Evolutionary conservation across 2,113 vertebrate genomes (phyloP).

Genomic region (Ochotona princeps): DNA sequence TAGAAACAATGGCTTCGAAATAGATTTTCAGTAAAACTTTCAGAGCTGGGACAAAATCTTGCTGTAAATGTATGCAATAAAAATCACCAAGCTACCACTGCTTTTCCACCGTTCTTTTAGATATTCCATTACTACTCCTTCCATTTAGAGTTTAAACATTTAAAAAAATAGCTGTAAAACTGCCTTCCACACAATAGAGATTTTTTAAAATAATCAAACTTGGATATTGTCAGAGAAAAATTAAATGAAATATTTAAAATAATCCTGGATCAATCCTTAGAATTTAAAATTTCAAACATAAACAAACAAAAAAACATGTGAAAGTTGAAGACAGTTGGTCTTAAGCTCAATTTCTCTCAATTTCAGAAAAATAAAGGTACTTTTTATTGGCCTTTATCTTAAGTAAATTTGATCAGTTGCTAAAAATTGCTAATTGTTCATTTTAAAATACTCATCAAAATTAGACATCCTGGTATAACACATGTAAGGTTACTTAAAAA

Average conservation of each 20-base stretch:
- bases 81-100: background rate
- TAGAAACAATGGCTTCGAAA: conserved; percentile 25
- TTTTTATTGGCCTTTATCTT: background rate
- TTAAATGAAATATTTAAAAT: conserved; percentile 41
- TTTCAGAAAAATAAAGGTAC: conserved; percentile 17
- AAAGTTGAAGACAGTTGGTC: background rate
- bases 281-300: conserved; percentile 24
- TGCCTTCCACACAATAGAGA: background rate
- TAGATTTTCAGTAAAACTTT: conserved; percentile 50
- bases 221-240: background rate
- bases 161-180: conserved; percentile 7
- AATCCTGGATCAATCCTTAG: background rate
- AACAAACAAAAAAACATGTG: background rate
- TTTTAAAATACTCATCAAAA: background rate
- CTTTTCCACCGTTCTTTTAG: conserved; percentile 7
- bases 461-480: conserved; percentile 3
- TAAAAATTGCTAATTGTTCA: background rate
- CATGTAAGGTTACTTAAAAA: background rate
- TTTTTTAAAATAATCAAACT: conserved; percentile 1
- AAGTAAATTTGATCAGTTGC: background rate
- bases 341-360: conserved; percentile 3
- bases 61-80: background rate
- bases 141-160: conserved; percentile 1
- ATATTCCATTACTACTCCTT: background rate
- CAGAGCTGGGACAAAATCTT: background rate